Percentiles rank a stretch among this genome's conserved stretches.
Conservation (phyloP, 2,888 invertebrate species). For the Agelastica alni region DNA sequence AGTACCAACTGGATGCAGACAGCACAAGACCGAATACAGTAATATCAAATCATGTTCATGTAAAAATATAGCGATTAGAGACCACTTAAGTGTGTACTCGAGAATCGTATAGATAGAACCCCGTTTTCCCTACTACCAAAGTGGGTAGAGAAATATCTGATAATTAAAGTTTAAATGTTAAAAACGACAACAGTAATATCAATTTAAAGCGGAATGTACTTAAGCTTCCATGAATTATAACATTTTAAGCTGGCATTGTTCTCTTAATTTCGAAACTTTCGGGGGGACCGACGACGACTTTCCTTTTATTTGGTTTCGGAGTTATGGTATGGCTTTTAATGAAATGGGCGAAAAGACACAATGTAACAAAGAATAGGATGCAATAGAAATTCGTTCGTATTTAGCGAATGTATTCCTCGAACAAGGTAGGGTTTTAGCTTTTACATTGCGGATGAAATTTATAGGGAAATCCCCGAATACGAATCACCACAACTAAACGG, state of each 20-base stretch:
- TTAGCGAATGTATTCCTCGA: slow-evolving; percentile 4
- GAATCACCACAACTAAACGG: slow-evolving; percentile 2
- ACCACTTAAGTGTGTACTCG: too few relatives aligned
- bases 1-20: too few relatives aligned
- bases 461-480: not conserved
- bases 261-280: slow-evolving; percentile 22
- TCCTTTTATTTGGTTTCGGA: slow-evolving; percentile 14
- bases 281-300: too few relatives aligned
- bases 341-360: slow-evolving; percentile 3
- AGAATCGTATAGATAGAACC: too few relatives aligned
- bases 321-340: slow-evolving; percentile 16
- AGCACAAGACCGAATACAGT: too few relatives aligned
- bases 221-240: slow-evolving; percentile 18
- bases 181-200: slow-evolving; percentile 21
- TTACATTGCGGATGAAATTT: not conserved
- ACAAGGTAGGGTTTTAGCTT: slow-evolving; percentile 5
- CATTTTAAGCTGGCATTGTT: slow-evolving; percentile 19
- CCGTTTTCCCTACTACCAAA: too few relatives aligned
- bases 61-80: too few relatives aligned
- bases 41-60: too few relatives aligned
- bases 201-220: slow-evolving; percentile 23
- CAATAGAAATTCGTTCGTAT: slow-evolving; percentile 18
- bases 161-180: slow-evolving; percentile 12
- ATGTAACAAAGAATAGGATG: slow-evolving; percentile 10
- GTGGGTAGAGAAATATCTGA: slow-evolving; percentile 1